These are phyloP conservation scores for Oncorhynchus masou DNA, from an alignment of 2,113 vertebrate genomes.

Conservation along the genomic window DNA sequence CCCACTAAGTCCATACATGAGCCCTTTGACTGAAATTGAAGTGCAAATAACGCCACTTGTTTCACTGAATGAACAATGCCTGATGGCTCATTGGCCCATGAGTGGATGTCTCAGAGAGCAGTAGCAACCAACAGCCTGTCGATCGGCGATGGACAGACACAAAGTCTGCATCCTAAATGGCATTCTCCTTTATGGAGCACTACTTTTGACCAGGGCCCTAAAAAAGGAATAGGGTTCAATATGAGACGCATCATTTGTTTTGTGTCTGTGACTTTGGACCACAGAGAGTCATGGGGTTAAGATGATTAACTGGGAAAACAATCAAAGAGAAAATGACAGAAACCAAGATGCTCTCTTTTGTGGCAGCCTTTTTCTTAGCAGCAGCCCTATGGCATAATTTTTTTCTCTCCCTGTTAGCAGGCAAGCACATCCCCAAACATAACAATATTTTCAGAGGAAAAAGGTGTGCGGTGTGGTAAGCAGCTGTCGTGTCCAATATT, in stretches of 20 bases:
- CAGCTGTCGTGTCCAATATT: too few species aligned
- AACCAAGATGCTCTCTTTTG: constrained; percentile 54
- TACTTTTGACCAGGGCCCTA: too few species aligned
- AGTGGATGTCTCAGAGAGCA: constrained; percentile 28
- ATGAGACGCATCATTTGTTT: constrained; percentile 2
- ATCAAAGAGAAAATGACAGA: constrained; percentile 54
- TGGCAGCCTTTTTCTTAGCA: constrained; percentile 53
- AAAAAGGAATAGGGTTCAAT: too few species aligned
- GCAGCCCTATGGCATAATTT: constrained; percentile 52
- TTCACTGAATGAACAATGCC: constrained; percentile 31
- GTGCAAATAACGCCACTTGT: constrained; percentile 40
- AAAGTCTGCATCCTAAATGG: background rate
- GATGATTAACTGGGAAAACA: constrained; percentile 33
- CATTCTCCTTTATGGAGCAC: background rate
- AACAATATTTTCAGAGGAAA: constrained; percentile 7
- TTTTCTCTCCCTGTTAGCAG: constrained; percentile 26
- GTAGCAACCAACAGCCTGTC: constrained; percentile 21
- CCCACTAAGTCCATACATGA: constrained; percentile 44
- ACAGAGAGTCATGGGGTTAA: constrained; percentile 24
- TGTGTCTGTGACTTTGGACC: constrained; percentile 1
- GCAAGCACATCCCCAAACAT: constrained; percentile 16
- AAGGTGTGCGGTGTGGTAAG: constrained; percentile 8
- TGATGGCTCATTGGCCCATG: constrained; percentile 8
- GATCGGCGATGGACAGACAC: constrained; percentile 16
- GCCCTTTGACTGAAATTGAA: constrained; percentile 21